These are phyloP conservation scores for Prunella himalayana DNA, from an alignment of 2,113 vertebrate genomes.

Conservation along the genomic window DNA sequence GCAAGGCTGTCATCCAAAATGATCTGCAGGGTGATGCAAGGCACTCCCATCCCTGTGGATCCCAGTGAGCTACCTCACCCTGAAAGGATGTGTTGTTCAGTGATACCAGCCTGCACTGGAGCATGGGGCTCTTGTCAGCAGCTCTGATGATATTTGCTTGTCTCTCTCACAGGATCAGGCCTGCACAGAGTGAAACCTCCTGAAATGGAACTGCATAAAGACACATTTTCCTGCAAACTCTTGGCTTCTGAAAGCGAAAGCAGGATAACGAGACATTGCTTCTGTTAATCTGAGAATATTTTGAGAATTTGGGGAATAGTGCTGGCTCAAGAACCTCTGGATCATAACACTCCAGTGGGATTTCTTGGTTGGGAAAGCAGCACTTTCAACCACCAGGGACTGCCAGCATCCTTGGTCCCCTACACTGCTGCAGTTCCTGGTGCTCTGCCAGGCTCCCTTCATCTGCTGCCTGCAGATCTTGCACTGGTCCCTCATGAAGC, in stretches of 20 bases:
- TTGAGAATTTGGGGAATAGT: background rate
- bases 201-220: background rate
- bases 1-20: constrained; percentile 43
- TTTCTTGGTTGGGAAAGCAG: background rate
- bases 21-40: constrained; percentile 42
- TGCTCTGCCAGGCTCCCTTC: background rate
- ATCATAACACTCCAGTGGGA: background rate
- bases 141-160: constrained; percentile 58
- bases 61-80: constrained; percentile 65
- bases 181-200: constrained; percentile 33
- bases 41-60: constrained; percentile 57
- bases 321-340: background rate
- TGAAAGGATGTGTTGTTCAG: constrained; percentile 70
- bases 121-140: constrained; percentile 63
- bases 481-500: background rate
- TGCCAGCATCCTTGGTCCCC: background rate
- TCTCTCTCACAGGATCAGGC: constrained; percentile 60
- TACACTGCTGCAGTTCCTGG: background rate
- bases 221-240: background rate
- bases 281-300: background rate
- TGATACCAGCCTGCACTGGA: constrained; percentile 53
- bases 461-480: background rate
- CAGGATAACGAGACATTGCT: background rate
- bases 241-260: background rate
- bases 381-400: background rate